Evolutionary conservation across 2,797 vertebrate genomes (phyloP).

Genomic region (Gambusia yucatana): DNA sequence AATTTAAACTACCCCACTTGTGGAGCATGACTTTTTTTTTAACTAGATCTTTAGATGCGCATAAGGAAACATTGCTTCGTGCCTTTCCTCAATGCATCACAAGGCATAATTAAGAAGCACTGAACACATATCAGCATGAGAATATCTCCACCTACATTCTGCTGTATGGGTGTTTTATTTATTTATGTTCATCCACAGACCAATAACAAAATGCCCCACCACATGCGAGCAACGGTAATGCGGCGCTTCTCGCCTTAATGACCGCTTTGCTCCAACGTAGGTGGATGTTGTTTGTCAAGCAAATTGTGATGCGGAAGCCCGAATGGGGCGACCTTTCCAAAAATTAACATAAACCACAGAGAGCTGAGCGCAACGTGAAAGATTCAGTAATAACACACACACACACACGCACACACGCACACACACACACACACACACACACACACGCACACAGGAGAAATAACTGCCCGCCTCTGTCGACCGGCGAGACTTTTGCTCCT

Average conservation of each 20-base stretch:
- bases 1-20: background rate
- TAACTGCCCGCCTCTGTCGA: background rate
- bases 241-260: constrained; percentile 22
- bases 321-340: background rate
- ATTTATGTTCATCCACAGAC: constrained; percentile 8
- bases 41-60: constrained; percentile 22
- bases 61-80: constrained; percentile 23
- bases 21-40: background rate
- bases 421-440: background rate
- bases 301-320: constrained; percentile 1
- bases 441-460: background rate
- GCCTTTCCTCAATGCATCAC: constrained; percentile 12
- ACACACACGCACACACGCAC: background rate
- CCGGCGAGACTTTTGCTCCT: constrained; percentile 1
- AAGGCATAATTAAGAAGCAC: constrained; percentile 8
- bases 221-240: constrained; percentile 1
- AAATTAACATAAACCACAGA: constrained; percentile 1
- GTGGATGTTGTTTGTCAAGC: background rate
- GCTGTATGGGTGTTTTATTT: constrained; percentile 10
- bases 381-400: background rate
- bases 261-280: background rate
- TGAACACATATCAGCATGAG: constrained; percentile 21
- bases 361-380: constrained; percentile 7
- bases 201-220: constrained; percentile 10
- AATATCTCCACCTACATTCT: constrained; percentile 27